Percentiles rank a stretch among this genome's conserved stretches.
These are phyloP conservation scores for Brachionus rubens DNA, from an alignment of 1,140 invertebrate genomes.

Conservation along the genomic window DNA sequence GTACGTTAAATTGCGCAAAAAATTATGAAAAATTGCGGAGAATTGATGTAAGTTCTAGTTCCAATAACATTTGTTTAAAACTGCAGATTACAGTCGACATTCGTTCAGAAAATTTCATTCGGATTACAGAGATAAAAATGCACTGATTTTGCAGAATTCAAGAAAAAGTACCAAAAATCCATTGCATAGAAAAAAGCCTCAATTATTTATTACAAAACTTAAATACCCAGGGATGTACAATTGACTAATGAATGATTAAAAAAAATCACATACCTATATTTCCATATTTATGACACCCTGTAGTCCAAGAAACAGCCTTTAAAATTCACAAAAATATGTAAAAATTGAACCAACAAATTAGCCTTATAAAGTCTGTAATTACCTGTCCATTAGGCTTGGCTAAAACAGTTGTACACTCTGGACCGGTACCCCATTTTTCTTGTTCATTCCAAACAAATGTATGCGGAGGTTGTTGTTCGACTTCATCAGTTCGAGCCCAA, in stretches of 20 bases:
- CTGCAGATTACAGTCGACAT: too few species aligned
- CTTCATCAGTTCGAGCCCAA: slow-evolving; percentile 55
- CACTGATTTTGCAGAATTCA: too few species aligned
- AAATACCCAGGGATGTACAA: not conserved
- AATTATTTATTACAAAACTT: too few species aligned
- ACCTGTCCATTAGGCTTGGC: slow-evolving; percentile 46
- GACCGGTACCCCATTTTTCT: slow-evolving; percentile 58
- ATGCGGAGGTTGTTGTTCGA: slow-evolving; percentile 55
- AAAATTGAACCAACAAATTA: too few species aligned
- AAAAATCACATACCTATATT: slow-evolving; percentile 24
- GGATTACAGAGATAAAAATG: too few species aligned
- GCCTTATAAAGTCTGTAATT: not conserved
- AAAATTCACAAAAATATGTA: not conserved
- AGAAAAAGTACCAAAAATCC: too few species aligned
- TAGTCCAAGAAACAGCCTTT: slow-evolving; percentile 44
- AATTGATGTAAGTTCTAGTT: too few species aligned
- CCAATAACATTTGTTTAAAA: too few species aligned
- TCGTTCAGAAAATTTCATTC: too few species aligned
- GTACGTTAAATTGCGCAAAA: too few species aligned
- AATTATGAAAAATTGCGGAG: too few species aligned
- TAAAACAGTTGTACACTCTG: slow-evolving; percentile 59
- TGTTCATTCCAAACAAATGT: slow-evolving; percentile 60
- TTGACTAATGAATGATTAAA: not conserved
- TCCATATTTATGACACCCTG: slow-evolving; percentile 45
- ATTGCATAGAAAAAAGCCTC: too few species aligned